Evolutionary conservation across 2,113 vertebrate species (phyloP).

Genomic region (Calyptomena viridis): DNA sequence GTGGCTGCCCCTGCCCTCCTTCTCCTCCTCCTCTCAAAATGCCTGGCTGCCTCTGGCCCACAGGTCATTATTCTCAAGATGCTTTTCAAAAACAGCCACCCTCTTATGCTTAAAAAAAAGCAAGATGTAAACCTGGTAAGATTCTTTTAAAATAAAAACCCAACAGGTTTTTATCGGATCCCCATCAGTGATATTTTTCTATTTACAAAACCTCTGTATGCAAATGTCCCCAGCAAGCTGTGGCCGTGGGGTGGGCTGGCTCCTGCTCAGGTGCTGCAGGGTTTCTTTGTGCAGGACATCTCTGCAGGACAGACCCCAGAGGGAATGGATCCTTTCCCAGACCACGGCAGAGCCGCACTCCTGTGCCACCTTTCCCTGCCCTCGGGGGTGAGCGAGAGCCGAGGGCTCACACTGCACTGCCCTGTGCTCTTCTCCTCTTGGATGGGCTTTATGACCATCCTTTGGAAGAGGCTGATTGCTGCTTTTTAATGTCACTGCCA

Average conservation of each 20-base stretch:
- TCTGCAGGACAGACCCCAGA: background rate
- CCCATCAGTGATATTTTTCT: slow-evolving; percentile 42
- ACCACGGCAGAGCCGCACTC: background rate
- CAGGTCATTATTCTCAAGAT: background rate
- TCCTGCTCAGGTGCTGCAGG: background rate
- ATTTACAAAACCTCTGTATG: slow-evolving; percentile 40
- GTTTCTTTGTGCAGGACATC: background rate
- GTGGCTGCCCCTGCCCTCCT: background rate
- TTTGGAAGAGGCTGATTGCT: background rate
- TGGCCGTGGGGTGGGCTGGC: background rate
- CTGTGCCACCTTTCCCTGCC: background rate
- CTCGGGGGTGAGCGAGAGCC: background rate
- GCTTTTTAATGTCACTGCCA: background rate
- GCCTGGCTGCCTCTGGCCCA: background rate
- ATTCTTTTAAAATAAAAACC: background rate
- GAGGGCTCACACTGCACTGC: background rate
- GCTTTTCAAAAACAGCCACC: background rate
- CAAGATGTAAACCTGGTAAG: background rate
- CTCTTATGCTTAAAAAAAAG: background rate
- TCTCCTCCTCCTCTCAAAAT: background rate
- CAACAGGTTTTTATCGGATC: background rate
- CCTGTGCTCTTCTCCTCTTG: background rate
- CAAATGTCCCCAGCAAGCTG: slow-evolving; percentile 18
- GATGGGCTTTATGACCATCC: background rate
- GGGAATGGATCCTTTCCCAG: background rate